Evolutionary conservation across 2,113 vertebrate species (phyloP).

Genomic region (Craseonycteris thonglongyai): DNA sequence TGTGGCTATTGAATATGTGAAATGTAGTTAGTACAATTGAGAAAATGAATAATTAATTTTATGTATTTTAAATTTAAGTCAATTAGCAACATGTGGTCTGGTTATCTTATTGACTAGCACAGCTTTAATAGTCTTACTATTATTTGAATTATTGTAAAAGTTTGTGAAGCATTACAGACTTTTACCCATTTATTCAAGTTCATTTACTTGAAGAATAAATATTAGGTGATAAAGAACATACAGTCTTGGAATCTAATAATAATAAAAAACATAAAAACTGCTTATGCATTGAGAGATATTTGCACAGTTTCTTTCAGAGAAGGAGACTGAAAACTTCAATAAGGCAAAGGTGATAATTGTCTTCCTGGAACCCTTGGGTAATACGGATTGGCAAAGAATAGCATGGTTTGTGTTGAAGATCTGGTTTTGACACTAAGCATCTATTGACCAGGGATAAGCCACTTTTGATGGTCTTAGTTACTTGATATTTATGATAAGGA

Average conservation of each 20-base stretch:
- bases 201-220: conserved; percentile 11
- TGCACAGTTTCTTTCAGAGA: background rate
- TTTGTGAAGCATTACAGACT: background rate
- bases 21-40: background rate
- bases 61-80: background rate
- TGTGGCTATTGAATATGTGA: background rate
- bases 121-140: background rate
- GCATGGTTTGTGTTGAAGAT: background rate
- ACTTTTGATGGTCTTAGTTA: background rate
- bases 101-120: background rate
- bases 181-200: background rate
- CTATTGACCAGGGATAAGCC: background rate
- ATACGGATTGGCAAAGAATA: background rate
- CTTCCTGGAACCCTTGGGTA: background rate
- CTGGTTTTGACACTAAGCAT: background rate
- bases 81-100: background rate
- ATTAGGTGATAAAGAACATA: background rate
- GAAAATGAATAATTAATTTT: background rate
- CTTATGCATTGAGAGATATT: background rate
- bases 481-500: background rate
- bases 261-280: background rate
- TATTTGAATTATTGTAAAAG: background rate
- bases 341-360: background rate
- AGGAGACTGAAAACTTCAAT: background rate
- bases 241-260: background rate